phyloP scores from a whole-genome alignment of 2,797 vertebrate genomes.

The Pteronotus mesoamericanus region DNA sequence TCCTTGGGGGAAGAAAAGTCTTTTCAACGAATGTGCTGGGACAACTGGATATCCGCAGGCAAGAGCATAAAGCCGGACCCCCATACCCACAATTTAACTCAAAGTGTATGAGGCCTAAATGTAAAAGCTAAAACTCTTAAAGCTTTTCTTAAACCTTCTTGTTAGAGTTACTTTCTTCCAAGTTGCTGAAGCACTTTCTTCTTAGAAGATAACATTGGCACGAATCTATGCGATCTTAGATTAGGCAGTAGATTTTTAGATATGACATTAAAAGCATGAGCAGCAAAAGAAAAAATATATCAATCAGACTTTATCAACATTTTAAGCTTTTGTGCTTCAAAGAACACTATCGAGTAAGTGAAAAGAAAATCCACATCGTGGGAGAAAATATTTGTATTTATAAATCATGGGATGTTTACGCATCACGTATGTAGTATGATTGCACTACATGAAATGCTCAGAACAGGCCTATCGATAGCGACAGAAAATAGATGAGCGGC shows the following conservation, averaged over 20 bases:
- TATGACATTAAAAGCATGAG: background rate
- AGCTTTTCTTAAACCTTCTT: background rate
- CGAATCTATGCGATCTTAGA: background rate
- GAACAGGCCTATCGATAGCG: background rate
- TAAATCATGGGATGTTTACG: background rate
- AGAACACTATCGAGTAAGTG: background rate
- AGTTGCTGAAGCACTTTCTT: background rate
- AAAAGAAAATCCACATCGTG: background rate
- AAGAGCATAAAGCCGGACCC: background rate
- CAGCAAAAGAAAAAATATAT: background rate
- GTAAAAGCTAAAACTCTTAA: background rate
- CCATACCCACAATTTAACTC: background rate
- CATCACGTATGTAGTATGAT: background rate
- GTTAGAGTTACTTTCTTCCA: background rate
- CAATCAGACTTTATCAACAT: background rate
- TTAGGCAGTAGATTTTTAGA: background rate
- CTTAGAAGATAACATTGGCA: background rate
- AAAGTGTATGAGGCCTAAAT: background rate
- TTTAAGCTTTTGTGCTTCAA: background rate
- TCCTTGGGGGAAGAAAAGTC: background rate
- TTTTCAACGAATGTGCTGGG: background rate
- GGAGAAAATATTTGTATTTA: background rate
- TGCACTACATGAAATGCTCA: background rate
- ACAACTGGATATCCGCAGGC: background rate
- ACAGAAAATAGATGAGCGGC: background rate